phyloP scores from a whole-genome alignment of 2,888 invertebrate species.

The Zaprionus bogoriensis region DNA sequence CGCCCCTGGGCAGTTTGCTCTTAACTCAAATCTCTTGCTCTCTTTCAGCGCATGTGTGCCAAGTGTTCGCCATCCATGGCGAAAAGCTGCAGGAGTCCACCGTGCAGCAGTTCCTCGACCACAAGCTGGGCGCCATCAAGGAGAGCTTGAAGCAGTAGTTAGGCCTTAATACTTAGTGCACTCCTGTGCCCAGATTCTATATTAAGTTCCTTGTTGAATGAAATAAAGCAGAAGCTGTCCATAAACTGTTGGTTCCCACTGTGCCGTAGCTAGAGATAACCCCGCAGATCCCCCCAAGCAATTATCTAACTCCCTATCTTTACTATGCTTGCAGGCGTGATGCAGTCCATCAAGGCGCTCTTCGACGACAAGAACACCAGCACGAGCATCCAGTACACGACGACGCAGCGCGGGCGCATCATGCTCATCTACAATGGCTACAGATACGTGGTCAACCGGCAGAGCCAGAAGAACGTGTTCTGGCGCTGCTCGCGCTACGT shows the following conservation, averaged over 20 bases:
- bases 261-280: background rate
- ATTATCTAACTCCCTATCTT: background rate
- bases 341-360: conserved; percentile 71
- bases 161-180: conserved; percentile 8
- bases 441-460: conserved; percentile 82
- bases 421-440: conserved; percentile 83
- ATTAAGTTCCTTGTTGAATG: conserved; percentile 35
- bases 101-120: conserved; percentile 74
- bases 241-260: conserved; percentile 16
- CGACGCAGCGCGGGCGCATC: conserved; percentile 82
- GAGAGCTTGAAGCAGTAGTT: conserved; percentile 15
- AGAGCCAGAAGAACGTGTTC: conserved; percentile 82
- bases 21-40: too few relatives aligned
- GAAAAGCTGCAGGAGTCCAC: conserved; percentile 62
- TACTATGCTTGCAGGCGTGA: conserved; percentile 46
- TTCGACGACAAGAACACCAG: conserved; percentile 78
- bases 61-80: conserved; percentile 80
- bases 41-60: conserved; percentile 80
- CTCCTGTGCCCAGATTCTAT: conserved; percentile 36
- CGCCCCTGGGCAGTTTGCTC: background rate
- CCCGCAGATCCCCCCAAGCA: background rate
- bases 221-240: conserved; percentile 52
- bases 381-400: conserved; percentile 81
- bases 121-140: conserved; percentile 72
- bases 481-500: conserved; percentile 83